phyloP scores from a whole-genome alignment of 1,140 invertebrate species.

The Drosophila repleta region DNA sequence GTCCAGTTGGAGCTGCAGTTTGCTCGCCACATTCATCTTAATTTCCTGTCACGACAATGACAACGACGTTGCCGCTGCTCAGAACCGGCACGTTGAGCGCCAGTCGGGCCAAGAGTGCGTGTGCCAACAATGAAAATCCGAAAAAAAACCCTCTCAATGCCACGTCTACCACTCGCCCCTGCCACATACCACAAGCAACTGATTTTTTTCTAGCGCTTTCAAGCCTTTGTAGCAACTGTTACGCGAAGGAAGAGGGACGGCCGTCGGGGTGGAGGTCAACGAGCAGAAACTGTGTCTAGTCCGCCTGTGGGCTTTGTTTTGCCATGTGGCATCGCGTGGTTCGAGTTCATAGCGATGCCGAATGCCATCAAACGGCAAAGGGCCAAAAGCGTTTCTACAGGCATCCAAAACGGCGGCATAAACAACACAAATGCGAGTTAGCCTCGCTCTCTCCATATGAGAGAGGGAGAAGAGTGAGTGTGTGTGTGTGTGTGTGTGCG shows the following conservation, averaged over 20 bases:
- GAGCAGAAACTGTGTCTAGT: slow-evolving; percentile 56
- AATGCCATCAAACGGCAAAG: slow-evolving; percentile 75
- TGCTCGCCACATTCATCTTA: slow-evolving; percentile 82
- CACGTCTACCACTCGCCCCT: neutral
- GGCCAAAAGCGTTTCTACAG: slow-evolving; percentile 56
- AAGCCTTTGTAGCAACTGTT: slow-evolving; percentile 75
- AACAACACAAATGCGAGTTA: slow-evolving; percentile 46
- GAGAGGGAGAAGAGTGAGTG: neutral
- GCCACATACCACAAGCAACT: slow-evolving; percentile 26
- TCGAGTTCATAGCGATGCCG: slow-evolving; percentile 45
- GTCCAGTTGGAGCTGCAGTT: slow-evolving; percentile 65
- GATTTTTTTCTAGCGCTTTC: slow-evolving; percentile 57
- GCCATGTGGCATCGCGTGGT: slow-evolving; percentile 48
- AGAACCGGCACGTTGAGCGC: slow-evolving; percentile 18
- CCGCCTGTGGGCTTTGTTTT: slow-evolving; percentile 21
- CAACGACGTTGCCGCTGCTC: slow-evolving; percentile 63
- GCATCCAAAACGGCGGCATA: slow-evolving; percentile 53
- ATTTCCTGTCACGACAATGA: slow-evolving; percentile 82
- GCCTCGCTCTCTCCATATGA: no score
- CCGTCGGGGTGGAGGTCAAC: no score
- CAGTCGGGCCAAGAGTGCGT: slow-evolving; percentile 52
- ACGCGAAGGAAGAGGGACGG: neutral
- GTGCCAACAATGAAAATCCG: slow-evolving; percentile 12
- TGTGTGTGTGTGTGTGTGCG: slow-evolving; percentile 2
- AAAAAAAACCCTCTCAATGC: neutral